Conservation (phyloP, 2,113 vertebrate species). For the Tauraco erythrolophus region DNA sequence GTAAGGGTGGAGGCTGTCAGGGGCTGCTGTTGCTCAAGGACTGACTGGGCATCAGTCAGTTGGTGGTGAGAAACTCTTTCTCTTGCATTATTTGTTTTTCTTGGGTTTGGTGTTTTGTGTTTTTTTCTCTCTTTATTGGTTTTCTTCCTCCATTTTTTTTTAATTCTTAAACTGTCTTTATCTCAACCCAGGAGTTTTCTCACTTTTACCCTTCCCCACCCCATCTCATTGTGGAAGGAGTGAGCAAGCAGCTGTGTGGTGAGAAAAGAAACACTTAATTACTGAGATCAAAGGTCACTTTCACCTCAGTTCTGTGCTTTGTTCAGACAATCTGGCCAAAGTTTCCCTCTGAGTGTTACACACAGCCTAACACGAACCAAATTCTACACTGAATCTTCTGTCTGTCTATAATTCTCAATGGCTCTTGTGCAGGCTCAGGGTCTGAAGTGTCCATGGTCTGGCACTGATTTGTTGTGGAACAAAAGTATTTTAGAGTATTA, state of each 20-base stretch:
- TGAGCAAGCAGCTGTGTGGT: too few relatives aligned
- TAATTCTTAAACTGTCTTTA: too few relatives aligned
- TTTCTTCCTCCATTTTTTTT: background rate
- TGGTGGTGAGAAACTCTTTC: background rate
- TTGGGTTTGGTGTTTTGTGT: background rate
- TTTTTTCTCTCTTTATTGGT: background rate
- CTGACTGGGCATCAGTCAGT: background rate
- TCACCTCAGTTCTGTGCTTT: background rate
- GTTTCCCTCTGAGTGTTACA: background rate
- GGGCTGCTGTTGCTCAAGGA: background rate
- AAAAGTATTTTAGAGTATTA: background rate
- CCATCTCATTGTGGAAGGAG: too few relatives aligned
- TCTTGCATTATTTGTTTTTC: background rate
- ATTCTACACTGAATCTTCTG: background rate
- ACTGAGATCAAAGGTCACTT: background rate
- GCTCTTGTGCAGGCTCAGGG: background rate
- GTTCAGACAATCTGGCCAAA: background rate
- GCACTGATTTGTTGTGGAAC: background rate
- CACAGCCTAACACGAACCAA: background rate
- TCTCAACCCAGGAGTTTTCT: too few relatives aligned
- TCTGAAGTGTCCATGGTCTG: background rate
- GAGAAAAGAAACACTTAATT: background rate
- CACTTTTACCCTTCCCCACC: too few relatives aligned
- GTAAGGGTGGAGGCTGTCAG: rapidly evolving
- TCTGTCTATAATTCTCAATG: background rate